These are phyloP conservation scores for Labroides dimidiatus DNA, from an alignment of 2,797 vertebrate genomes.

Conservation along the genomic window DNA sequence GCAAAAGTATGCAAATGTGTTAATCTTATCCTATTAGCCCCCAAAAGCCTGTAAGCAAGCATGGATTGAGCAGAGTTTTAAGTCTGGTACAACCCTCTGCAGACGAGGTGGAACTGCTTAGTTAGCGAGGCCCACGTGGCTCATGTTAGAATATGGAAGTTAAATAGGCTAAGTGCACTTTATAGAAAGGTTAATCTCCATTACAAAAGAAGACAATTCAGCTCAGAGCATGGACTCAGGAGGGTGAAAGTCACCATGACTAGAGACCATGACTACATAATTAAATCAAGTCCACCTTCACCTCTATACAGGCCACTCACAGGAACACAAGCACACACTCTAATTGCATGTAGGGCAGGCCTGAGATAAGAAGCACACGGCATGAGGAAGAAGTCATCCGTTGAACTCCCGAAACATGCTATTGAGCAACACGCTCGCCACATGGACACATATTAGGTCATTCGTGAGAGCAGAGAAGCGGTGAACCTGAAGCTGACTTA, in stretches of 20 bases:
- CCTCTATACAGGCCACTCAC: slow-evolving; percentile 48
- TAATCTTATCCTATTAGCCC: slow-evolving; percentile 82
- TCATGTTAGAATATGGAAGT: slow-evolving; percentile 63
- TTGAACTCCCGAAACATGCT: slow-evolving; percentile 19
- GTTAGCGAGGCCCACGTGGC: slow-evolving; percentile 41
- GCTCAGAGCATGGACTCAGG: slow-evolving; percentile 26
- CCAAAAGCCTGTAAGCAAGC: slow-evolving; percentile 75
- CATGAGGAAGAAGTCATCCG: slow-evolving; percentile 20
- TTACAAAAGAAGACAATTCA: slow-evolving; percentile 71
- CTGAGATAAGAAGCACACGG: slow-evolving; percentile 38
- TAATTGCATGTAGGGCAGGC: slow-evolving; percentile 22
- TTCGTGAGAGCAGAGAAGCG: slow-evolving; percentile 38
- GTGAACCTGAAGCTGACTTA: slow-evolving; percentile 47
- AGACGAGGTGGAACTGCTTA: slow-evolving; percentile 64
- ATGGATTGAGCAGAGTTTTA: slow-evolving; percentile 70
- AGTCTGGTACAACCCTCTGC: slow-evolving; percentile 61
- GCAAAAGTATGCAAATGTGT: slow-evolving; percentile 78
- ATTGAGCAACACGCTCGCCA: slow-evolving; percentile 30
- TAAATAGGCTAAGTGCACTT: slow-evolving; percentile 65
- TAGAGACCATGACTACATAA: slow-evolving; percentile 47
- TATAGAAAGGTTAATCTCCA: slow-evolving; percentile 75
- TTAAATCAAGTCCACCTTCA: slow-evolving; percentile 66
- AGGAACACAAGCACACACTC: slow-evolving; percentile 20
- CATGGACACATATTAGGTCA: slow-evolving; percentile 40
- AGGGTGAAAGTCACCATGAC: slow-evolving; percentile 22